Base-by-base conservation (phyloP, 1,140 invertebrate genomes). In the Pachyrhynchus sulphureomaculatus region DNA sequence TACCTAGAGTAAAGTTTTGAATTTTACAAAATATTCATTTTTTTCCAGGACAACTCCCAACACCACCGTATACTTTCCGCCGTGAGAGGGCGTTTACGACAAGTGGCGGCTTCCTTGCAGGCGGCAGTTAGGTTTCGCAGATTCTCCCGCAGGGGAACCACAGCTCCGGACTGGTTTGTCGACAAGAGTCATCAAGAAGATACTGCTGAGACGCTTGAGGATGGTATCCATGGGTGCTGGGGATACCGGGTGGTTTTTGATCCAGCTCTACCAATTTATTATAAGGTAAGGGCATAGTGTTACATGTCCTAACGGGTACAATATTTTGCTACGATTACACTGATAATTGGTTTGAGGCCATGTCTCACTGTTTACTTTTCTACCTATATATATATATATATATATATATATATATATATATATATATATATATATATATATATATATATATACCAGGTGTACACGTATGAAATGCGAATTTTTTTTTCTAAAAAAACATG, bases 211-310 rank as follows among this genome's bases (percentile, higher is more conserved):
- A 72, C 0, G 67, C 63, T 21, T 56, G 71, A 26, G 26, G 62
- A 64, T 18, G 41, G 51, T 29, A 54, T 47, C 18, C 67, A 68
- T 6, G 81, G 78, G 55, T 74, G 79, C 18, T 76, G 84, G 18
- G 83, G 83, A 66, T 80, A 82, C 53, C 72, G 80, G 23, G 76
- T 86, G 26, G 84, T 83, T 1, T 81, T 88, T 48, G 84, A 88
- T 74, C 82, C 85, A 17, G 82, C 86, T 0, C 73, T 82, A 33
- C 80, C 81, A 21, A 78, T 78, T 18, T 85, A 87, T 75, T 88
- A 88, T 67, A 77, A 82, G 76, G 83, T 84, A 71, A 57, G 39
- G 45, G 13, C n/a, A 3, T 52, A 52, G 9, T 8, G 4, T 9
- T 47, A 41, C n/a, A 41, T 13, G 5, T 41, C 8, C 39, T 12